Evolutionary conservation across 2,113 vertebrate species (phyloP), one percentile per base, ranked within the genome.

Genomic region (Cygnus atratus): DNA sequence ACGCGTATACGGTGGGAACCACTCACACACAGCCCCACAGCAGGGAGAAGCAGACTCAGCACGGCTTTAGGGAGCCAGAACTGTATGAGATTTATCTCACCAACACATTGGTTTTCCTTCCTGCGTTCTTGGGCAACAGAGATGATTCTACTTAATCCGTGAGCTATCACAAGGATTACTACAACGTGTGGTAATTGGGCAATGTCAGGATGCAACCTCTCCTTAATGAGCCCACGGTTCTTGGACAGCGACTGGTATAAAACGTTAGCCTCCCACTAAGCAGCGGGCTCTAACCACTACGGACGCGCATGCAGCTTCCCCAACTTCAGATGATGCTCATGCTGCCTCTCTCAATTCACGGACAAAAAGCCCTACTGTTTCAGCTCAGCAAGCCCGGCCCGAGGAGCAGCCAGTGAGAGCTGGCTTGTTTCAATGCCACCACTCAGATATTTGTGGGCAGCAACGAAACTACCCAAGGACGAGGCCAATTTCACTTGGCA

Each of bases 281-380:
- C 84, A 59, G 13, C 0, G 8, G 15, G 22, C 26, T 91, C 52
- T 37, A 71, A 62, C 33, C 43, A 29, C 20, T 31, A 81, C 33
- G 66, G 88, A 68, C 3, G 0, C 0, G 2, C 19, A n/a, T 20
- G 61, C 41, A 70, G 41, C 35, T 57, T 74, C 29, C 65, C 0
- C 0, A 81, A 37, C 39, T 75, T 70, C 58, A 54, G 26, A 2
- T 6, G 52, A 92, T 37, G 52, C 58, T 82, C 61, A 24, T 14
- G 28, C 41, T 59, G 28, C 20, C 68, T 50, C 91, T 52, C 79
- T 20, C 54, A 62, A 29, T 52, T 76, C 0, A 31, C 39, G 66
- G 41, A 92, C 77, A 94, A 84, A 87, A 92, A 93, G 74, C 74
- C 41, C 39, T 67, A 89, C 88, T 93, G 91, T 95, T 82, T 79